Evolutionary conservation across 2,888 invertebrate genomes (phyloP).

Genomic region (Synanthedon myopaeformis): DNA sequence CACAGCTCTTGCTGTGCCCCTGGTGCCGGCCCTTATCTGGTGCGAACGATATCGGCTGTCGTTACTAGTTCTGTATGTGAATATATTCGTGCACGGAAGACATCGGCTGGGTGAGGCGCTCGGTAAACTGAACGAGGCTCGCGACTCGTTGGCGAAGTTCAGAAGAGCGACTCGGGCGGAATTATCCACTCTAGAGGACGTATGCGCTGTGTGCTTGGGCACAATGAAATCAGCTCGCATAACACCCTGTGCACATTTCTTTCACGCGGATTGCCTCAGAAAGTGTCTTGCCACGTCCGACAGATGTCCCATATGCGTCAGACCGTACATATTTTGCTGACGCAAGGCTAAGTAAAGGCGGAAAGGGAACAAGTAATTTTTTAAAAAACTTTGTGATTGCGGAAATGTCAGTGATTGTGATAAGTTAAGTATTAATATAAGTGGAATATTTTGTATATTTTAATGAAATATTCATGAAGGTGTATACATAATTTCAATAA

Average conservation of each 20-base stretch:
- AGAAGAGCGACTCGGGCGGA: conserved; percentile 75
- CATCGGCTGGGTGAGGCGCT: conserved; percentile 72
- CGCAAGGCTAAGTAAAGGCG: background rate
- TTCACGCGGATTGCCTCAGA: conserved; percentile 82
- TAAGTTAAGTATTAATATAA: too few relatives aligned
- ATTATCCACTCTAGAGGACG: conserved; percentile 77
- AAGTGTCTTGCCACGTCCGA: conserved; percentile 78
- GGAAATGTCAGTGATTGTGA: too few relatives aligned
- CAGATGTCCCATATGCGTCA: conserved; percentile 81
- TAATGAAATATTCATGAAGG: too few relatives aligned
- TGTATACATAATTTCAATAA: too few relatives aligned
- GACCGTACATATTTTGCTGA: conserved; percentile 72
- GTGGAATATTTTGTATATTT: too few relatives aligned
- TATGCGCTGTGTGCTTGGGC: conserved; percentile 82
- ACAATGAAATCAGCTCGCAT: conserved; percentile 78
- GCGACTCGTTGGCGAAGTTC: conserved; percentile 72
- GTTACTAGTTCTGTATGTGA: conserved; percentile 72
- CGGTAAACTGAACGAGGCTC: conserved; percentile 68
- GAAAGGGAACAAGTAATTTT: background rate
- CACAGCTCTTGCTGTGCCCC: conserved; percentile 65
- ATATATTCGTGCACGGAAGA: conserved; percentile 74
- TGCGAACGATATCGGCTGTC: conserved; percentile 72
- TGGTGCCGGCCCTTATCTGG: conserved; percentile 69
- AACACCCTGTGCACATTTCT: conserved; percentile 84
- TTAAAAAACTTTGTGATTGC: too few relatives aligned